These are phyloP conservation scores for Sebastes hopkinsi DNA, from an alignment of 2,797 vertebrate species.

Conservation along the genomic window DNA sequence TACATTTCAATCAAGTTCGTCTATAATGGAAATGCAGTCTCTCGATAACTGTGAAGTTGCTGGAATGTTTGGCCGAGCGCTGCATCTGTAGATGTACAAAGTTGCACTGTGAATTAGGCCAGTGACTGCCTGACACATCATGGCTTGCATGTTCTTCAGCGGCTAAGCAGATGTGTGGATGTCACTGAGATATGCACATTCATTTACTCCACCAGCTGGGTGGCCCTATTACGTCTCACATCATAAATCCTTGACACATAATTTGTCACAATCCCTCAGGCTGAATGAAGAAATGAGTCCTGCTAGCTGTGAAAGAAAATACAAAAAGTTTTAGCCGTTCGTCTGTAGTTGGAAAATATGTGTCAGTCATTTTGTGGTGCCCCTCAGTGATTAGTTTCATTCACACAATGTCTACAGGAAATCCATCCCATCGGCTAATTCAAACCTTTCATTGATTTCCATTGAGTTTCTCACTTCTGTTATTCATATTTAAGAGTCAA, in stretches of 20 bases:
- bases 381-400: slow-evolving; percentile 31
- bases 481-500: slow-evolving; percentile 13
- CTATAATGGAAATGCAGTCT: slow-evolving; percentile 11
- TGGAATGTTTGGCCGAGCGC: slow-evolving; percentile 8
- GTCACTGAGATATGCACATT: slow-evolving; percentile 77
- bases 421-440: not conserved
- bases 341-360: slow-evolving; percentile 41
- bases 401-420: slow-evolving; percentile 12
- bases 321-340: slow-evolving; percentile 50
- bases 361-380: slow-evolving; percentile 46
- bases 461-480: not conserved
- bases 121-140: slow-evolving; percentile 54
- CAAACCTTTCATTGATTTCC: not conserved
- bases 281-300: slow-evolving; percentile 57
- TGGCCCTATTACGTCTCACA: slow-evolving; percentile 80
- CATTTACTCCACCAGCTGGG: slow-evolving; percentile 79
- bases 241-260: slow-evolving; percentile 80
- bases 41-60: slow-evolving; percentile 6
- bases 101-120: slow-evolving; percentile 43
- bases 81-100: slow-evolving; percentile 1
- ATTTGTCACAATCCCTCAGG: slow-evolving; percentile 78
- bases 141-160: slow-evolving; percentile 51
- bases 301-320: slow-evolving; percentile 52
- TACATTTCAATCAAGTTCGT: slow-evolving; percentile 11
- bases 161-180: slow-evolving; percentile 76